phyloP scores from a whole-genome alignment of 2,113 vertebrate species.

The Triplophysa rosa region DNA sequence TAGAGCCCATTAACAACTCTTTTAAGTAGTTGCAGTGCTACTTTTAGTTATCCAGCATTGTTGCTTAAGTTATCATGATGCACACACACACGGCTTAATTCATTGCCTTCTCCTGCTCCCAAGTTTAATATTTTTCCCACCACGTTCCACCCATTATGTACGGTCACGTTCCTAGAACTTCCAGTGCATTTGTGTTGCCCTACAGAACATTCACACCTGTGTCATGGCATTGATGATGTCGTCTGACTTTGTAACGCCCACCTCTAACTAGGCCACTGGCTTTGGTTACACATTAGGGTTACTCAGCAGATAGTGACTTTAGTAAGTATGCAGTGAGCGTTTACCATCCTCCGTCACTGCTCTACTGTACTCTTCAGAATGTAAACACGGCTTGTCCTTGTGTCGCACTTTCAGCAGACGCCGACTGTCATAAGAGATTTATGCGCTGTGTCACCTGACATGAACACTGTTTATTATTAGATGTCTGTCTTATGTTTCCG shows the following conservation, averaged over 20 bases:
- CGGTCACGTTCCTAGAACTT: slow-evolving; percentile 59
- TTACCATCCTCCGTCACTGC: not conserved
- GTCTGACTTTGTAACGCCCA: slow-evolving; percentile 41
- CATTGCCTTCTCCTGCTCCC: slow-evolving; percentile 3
- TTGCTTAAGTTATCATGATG: not conserved
- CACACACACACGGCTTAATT: slow-evolving; percentile 27
- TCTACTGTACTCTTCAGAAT: not conserved
- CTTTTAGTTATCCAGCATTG: not conserved
- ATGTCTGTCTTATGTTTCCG: slow-evolving; percentile 6
- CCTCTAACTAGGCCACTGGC: not conserved
- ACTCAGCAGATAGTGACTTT: slow-evolving; percentile 59
- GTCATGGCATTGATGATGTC: slow-evolving; percentile 41
- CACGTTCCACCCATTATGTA: slow-evolving; percentile 34
- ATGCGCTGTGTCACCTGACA: not conserved
- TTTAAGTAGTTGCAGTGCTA: too few relatives aligned
- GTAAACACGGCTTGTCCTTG: slow-evolving; percentile 30
- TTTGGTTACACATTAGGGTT: slow-evolving; percentile 57
- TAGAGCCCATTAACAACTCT: too few relatives aligned
- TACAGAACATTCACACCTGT: slow-evolving; percentile 44
- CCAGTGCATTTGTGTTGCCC: slow-evolving; percentile 46
- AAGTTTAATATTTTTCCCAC: slow-evolving; percentile 37
- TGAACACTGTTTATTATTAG: slow-evolving; percentile 15
- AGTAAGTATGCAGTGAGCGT: not conserved
- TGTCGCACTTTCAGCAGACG: not conserved
- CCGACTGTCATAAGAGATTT: slow-evolving; percentile 18